A percentile compares a stretch with the other conserved stretches of the same genome.
Conservation (phyloP, 2,113 vertebrate genomes). For the Tachycineta bicolor region DNA sequence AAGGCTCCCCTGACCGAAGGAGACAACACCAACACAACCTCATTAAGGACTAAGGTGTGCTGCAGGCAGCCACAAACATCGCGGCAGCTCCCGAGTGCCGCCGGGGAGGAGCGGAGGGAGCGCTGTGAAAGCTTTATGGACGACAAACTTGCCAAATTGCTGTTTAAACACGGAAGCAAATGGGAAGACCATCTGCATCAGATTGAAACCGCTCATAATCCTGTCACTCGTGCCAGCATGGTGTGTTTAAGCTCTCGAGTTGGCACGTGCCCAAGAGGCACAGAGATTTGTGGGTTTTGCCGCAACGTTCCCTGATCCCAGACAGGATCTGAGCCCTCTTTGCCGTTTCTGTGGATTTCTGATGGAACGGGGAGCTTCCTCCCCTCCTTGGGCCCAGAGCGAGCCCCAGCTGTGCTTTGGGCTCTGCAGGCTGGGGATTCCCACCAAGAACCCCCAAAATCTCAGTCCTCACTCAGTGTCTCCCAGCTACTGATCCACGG, state of each 20-base stretch:
- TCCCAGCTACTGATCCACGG: background rate
- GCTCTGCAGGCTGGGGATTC: background rate
- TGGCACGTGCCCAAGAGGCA: background rate
- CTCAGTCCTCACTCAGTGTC: rapidly evolving
- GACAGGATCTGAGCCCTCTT: background rate
- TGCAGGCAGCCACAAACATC: background rate
- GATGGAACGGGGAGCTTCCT: background rate
- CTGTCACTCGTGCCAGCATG: slow-evolving; percentile 19
- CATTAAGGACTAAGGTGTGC: background rate
- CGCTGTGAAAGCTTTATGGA: slow-evolving; percentile 52
- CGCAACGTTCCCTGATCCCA: rapidly evolving
- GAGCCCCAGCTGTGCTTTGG: background rate
- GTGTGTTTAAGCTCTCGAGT: background rate
- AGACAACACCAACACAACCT: background rate
- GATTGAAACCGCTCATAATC: slow-evolving; percentile 43
- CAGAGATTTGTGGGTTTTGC: background rate
- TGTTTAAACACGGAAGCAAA: slow-evolving; percentile 65
- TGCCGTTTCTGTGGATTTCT: background rate
- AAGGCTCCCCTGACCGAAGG: background rate
- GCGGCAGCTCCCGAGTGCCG: background rate
- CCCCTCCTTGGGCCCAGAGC: background rate
- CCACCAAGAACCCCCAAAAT: background rate
- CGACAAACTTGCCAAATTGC: slow-evolving; percentile 54
- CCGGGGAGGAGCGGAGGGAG: background rate
- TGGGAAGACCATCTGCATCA: slow-evolving; percentile 62